phyloP scores from a whole-genome alignment of 2,888 invertebrate species.

The Andricus quercusramuli region DNA sequence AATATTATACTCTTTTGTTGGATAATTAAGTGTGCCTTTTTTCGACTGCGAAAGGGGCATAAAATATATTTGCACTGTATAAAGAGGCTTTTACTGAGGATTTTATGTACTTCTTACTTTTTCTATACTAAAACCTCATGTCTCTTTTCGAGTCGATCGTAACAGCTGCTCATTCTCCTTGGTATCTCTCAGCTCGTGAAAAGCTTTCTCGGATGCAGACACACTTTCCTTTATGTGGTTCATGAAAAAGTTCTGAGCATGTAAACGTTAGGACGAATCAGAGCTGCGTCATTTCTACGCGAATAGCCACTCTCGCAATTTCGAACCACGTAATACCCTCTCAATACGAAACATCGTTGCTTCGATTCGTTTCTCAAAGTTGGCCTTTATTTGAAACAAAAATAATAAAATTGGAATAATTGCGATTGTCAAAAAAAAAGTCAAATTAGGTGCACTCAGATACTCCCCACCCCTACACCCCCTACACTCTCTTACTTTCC shows the following conservation, averaged over 20 bases:
- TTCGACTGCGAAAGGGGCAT: neutral
- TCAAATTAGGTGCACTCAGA: too few relatives aligned
- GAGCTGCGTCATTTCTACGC: conserved; percentile 23
- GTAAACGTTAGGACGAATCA: conserved; percentile 35
- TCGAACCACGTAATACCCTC: neutral
- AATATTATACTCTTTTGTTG: neutral
- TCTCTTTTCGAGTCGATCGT: conserved; percentile 36
- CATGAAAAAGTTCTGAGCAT: conserved; percentile 38
- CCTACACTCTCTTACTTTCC: too few relatives aligned
- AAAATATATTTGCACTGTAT: conserved; percentile 19
- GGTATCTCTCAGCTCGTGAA: conserved; percentile 34
- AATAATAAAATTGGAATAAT: neutral
- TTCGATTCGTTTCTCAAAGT: neutral
- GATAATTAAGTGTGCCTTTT: conserved; percentile 17
- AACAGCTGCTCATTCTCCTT: conserved; percentile 39
- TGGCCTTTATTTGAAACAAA: neutral
- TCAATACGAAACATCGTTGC: neutral
- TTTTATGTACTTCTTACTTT: conserved; percentile 34
- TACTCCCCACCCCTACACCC: too few relatives aligned
- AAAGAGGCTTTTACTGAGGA: conserved; percentile 20
- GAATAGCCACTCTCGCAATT: conserved; percentile 31
- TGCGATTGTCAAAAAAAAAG: too few relatives aligned
- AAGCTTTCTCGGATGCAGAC: conserved; percentile 38
- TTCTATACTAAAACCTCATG: conserved; percentile 28
- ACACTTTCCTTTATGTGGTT: conserved; percentile 40